Conservation (phyloP, 2,888 invertebrate species). For the Panopea generosa region DNA sequence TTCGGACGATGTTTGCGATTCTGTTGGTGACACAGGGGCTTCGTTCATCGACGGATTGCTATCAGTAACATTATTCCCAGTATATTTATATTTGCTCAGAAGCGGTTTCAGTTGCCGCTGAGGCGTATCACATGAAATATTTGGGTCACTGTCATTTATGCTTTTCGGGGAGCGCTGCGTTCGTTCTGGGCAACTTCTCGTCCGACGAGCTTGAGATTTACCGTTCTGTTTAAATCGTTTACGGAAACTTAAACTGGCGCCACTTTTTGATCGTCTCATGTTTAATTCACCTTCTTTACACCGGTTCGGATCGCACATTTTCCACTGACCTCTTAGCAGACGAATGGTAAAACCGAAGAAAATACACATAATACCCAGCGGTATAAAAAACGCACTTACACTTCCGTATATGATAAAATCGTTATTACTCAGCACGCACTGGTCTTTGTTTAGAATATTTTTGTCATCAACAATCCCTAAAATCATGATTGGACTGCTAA, state of each 20-base stretch:
- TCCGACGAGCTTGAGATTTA: slow-evolving; percentile 33
- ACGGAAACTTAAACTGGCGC: slow-evolving; percentile 13
- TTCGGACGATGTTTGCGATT: slow-evolving; percentile 26
- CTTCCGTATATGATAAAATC: slow-evolving; percentile 93
- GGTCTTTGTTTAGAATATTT: slow-evolving; percentile 88
- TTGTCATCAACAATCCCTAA: slow-evolving; percentile 87
- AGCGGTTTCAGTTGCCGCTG: background rate
- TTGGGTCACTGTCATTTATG: background rate
- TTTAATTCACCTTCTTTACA: slow-evolving; percentile 67
- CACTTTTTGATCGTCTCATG: slow-evolving; percentile 71
- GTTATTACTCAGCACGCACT: slow-evolving; percentile 85
- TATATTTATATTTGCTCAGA: too few species aligned
- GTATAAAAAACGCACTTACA: slow-evolving; percentile 98
- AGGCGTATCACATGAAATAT: background rate
- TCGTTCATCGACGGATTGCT: background rate
- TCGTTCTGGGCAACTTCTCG: slow-evolving; percentile 33
- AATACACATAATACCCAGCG: slow-evolving; percentile 96
- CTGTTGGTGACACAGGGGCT: slow-evolving; percentile 15
- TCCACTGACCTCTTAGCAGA: slow-evolving; percentile 91
- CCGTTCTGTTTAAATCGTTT: slow-evolving; percentile 15
- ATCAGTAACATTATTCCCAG: background rate
- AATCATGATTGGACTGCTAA: slow-evolving; percentile 86
- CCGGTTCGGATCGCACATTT: slow-evolving; percentile 69
- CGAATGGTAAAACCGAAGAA: slow-evolving; percentile 97
- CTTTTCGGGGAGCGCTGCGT: background rate